Base-by-base conservation (phyloP, 2,888 invertebrate genomes). In the Allophyes oxyacanthae region DNA sequence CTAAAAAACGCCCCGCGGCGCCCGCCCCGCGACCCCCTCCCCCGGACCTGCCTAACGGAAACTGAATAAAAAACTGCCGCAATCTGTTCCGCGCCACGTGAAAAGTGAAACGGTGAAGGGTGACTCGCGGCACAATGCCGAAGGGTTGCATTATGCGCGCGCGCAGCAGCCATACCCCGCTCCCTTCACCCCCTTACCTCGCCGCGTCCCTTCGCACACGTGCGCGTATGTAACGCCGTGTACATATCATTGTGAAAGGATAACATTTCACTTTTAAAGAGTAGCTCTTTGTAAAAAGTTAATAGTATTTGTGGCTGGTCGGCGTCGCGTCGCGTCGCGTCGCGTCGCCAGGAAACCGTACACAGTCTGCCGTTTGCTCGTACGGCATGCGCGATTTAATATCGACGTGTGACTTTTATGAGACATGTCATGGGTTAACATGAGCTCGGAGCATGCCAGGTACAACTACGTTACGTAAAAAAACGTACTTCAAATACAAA, bases 41-140 rank as follows among this genome's bases (percentile, higher is more conserved):
- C 66, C 49, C 69, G 28, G 69, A 76, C 77, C 78, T 76, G 74
- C 72, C 73, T 79, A 79, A 79, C 82, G 76, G 82, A 79, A 79
- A 81, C 75, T 77, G 51, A 51, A 52, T 81, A 86, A 86, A 85
- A 85, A 85, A 81, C 72, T 72, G 76, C 69, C 73, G 82, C 86
- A 85, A 87, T 88, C 85, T 85, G 87, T 84, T 82, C 83, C 78
- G 79, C 78, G 84, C 75, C 79, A 81, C 76, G 75, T 80, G 75
- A 77, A 85, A 81, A 82, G 80, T 82, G 82, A 84, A 83, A 80
- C 81, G 81, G 75, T 75, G 78, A 81, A 83, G 84, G 82, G 84
- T 81, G 82, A 75, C 40, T 37, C 55, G 57, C 61, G 68, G 80
- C 80, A 82, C 81, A 80, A 80, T 55, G 66, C 46, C 61, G 65